Evolutionary conservation across 2,113 vertebrate species (phyloP).

Genomic region (Grammomys dolichurus): DNA sequence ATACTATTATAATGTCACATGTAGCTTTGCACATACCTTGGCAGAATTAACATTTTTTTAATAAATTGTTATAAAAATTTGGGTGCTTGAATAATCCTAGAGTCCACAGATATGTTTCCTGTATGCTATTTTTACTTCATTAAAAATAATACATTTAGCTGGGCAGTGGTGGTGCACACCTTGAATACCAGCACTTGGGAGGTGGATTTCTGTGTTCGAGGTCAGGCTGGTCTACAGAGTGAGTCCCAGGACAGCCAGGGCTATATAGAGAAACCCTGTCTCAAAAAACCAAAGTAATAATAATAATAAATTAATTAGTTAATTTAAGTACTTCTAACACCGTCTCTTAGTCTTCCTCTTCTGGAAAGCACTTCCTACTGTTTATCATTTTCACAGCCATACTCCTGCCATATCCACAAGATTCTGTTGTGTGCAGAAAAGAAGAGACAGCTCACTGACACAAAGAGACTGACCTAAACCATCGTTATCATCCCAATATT

Average conservation of each 20-base stretch:
- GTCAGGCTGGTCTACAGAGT: too few species aligned
- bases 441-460: neutral
- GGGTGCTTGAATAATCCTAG: neutral
- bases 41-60: neutral
- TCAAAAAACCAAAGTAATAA: too few species aligned
- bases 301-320: too few species aligned
- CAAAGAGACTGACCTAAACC: neutral
- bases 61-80: neutral
- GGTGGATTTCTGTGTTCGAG: too few species aligned
- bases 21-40: neutral
- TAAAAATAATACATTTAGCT: neutral
- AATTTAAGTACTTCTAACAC: neutral
- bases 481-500: too few species aligned
- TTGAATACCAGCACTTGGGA: too few species aligned
- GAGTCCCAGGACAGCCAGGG: too few species aligned
- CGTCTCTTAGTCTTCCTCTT: neutral
- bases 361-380: neutral
- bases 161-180: too few species aligned
- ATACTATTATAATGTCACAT: neutral
- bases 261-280: too few species aligned
- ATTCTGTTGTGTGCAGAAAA: neutral
- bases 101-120: neutral
- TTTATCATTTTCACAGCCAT: neutral
- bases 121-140: neutral
- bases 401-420: neutral